phyloP scores from a whole-genome alignment of 1,140 invertebrate species.

The Pteromalus puparum region DNA sequence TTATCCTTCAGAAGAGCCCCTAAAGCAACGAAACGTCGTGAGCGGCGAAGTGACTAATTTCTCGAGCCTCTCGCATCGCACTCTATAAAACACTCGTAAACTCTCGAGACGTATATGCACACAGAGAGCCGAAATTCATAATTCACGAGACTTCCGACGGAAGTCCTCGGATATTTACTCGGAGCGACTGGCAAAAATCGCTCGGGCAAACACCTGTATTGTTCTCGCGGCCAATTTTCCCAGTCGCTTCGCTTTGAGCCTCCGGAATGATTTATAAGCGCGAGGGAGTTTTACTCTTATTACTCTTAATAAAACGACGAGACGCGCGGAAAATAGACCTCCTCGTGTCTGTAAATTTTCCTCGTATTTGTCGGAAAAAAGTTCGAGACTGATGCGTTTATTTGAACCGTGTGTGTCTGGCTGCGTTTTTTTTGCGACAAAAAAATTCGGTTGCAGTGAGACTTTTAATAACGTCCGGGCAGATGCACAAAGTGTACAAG shows the following conservation, averaged over 20 bases:
- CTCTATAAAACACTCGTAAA: background rate
- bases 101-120: background rate
- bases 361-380: background rate
- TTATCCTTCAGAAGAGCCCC: background rate
- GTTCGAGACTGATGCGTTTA: background rate
- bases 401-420: too few species aligned
- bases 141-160: background rate
- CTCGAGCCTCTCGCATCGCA: background rate
- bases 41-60: background rate
- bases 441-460: too few species aligned
- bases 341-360: too few species aligned
- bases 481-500: too few species aligned
- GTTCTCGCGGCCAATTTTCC: background rate
- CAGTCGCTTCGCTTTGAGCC: background rate
- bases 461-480: too few species aligned
- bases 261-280: slow-evolving; percentile 7
- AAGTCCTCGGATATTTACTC: background rate
- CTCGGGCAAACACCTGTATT: background rate
- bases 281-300: background rate
- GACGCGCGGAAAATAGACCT: slow-evolving; percentile 9
- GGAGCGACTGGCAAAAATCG: background rate
- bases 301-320: too few species aligned
- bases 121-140: background rate
- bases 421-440: too few species aligned
- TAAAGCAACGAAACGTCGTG: background rate